A percentile compares a stretch with the other conserved stretches of the same genome.
phyloP scores from a whole-genome alignment of 2,888 invertebrate genomes.

The Halocaridina rubra region DNA sequence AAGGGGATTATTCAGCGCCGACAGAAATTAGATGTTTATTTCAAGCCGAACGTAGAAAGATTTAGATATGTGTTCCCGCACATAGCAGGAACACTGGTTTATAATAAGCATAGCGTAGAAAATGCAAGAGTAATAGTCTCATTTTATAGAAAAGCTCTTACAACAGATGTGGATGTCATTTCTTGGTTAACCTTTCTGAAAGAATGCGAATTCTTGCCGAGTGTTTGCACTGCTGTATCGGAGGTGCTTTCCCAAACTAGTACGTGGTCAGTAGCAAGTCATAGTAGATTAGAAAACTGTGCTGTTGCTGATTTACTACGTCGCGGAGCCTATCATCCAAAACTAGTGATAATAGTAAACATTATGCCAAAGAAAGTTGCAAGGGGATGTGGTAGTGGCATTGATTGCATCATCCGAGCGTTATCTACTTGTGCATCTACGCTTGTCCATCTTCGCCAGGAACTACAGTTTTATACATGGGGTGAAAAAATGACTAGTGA shows the following conservation, averaged over 20 bases:
- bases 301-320: slow-evolving; percentile 52
- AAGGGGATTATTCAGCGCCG: slow-evolving; percentile 32
- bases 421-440: slow-evolving; percentile 49
- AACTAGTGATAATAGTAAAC: slow-evolving; percentile 38
- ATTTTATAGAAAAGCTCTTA: slow-evolving; percentile 7
- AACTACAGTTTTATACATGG: slow-evolving; percentile 57
- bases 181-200: slow-evolving; percentile 46
- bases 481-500: slow-evolving; percentile 45
- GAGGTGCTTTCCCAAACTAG: slow-evolving; percentile 9
- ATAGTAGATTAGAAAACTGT: slow-evolving; percentile 38
- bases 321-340: slow-evolving; percentile 50
- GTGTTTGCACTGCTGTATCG: slow-evolving; percentile 43
- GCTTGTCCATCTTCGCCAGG: slow-evolving; percentile 52
- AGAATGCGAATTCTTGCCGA: slow-evolving; percentile 38
- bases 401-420: slow-evolving; percentile 37
- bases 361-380: neutral
- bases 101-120: slow-evolving; percentile 36
- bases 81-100: slow-evolving; percentile 25
- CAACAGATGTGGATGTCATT: slow-evolving; percentile 16
- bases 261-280: slow-evolving; percentile 38
- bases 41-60: slow-evolving; percentile 7
- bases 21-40: slow-evolving; percentile 28
- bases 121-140: slow-evolving; percentile 40
- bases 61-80: slow-evolving; percentile 28
- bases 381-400: neutral